phyloP scores from a whole-genome alignment of 2,888 invertebrate species.

The Spatulosminthurus flaviceps region DNA sequence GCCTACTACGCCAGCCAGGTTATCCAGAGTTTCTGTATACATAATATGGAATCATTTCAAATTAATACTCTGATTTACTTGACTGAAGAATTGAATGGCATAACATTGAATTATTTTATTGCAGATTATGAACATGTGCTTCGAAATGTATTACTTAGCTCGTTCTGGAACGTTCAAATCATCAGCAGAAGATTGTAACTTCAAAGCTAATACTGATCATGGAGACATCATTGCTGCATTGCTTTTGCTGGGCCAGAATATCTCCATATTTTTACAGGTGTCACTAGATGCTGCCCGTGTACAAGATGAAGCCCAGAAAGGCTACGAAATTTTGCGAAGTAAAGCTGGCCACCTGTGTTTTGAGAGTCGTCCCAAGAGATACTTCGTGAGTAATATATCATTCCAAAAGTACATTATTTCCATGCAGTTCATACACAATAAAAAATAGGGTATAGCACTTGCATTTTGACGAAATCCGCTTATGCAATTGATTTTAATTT shows the following conservation, averaged over 20 bases:
- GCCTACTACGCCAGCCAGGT: constrained; percentile 62
- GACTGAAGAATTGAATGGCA: too few relatives aligned
- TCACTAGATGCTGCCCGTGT: constrained; percentile 60
- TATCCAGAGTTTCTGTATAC: too few relatives aligned
- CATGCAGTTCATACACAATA: too few relatives aligned
- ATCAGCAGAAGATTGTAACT: not conserved
- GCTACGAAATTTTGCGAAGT: constrained; percentile 55
- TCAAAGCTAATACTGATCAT: not conserved
- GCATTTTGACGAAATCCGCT: too few relatives aligned
- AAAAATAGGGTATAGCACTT: too few relatives aligned
- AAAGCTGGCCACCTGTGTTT: constrained; percentile 48
- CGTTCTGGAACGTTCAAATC: constrained; percentile 47
- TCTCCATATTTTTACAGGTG: constrained; percentile 60
- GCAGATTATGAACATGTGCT: constrained; percentile 62
- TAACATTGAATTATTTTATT: not conserved
- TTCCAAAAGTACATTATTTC: not conserved
- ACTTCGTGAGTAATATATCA: constrained; percentile 51
- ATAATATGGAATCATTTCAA: too few relatives aligned
- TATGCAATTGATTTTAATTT: too few relatives aligned
- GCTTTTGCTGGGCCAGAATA: constrained; percentile 57
- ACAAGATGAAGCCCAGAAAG: constrained; percentile 57
- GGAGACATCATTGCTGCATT: constrained; percentile 53
- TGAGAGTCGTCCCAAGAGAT: constrained; percentile 54
- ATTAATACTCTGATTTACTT: too few relatives aligned
- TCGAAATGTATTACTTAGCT: constrained; percentile 61